These are phyloP conservation scores for Callosobruchus maculatus DNA, from an alignment of 2,888 invertebrate species.

Conservation along the genomic window DNA sequence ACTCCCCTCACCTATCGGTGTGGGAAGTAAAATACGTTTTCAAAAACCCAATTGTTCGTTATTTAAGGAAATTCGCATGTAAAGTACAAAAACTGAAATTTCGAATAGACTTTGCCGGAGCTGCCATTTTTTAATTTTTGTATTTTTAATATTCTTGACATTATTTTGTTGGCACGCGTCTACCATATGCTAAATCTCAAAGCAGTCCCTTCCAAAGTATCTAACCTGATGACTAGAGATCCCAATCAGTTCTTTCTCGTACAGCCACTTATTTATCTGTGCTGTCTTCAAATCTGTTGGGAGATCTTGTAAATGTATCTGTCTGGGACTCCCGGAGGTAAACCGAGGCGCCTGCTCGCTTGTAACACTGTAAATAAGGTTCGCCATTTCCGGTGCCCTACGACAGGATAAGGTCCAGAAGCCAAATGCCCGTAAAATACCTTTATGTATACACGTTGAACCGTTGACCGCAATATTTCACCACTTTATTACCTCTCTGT, in stretches of 20 bases:
- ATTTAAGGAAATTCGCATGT: too few species aligned
- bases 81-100: too few species aligned
- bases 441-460: too few species aligned
- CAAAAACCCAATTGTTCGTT: too few species aligned
- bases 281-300: background rate
- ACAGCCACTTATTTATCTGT: background rate
- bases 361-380: background rate
- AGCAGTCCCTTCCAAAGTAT: background rate
- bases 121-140: too few species aligned
- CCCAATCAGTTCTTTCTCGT: background rate
- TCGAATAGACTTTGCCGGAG: too few species aligned
- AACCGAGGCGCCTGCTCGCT: background rate
- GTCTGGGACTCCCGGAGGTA: background rate
- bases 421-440: background rate
- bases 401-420: background rate
- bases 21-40: too few species aligned
- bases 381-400: background rate
- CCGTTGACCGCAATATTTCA: background rate
- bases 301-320: background rate
- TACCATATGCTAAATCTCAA: background rate
- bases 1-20: too few species aligned
- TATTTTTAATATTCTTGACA: too few species aligned
- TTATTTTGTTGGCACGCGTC: background rate
- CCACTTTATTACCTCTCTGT: background rate
- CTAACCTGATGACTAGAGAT: background rate